Evolutionary conservation across 2,113 vertebrate species (phyloP).

Genomic region (Semnornis frantzii): DNA sequence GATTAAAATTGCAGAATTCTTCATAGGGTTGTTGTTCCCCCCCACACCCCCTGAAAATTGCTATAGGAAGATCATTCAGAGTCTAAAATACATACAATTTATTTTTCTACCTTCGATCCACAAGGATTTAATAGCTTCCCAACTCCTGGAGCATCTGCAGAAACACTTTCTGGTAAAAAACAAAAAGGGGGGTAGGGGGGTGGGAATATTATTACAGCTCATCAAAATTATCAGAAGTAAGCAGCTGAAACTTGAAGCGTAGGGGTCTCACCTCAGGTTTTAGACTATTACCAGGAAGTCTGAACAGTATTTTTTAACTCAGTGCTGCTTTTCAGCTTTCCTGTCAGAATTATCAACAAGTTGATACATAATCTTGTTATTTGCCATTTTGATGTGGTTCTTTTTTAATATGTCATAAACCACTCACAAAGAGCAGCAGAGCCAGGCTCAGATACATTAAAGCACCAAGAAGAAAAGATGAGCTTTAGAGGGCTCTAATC

Average conservation of each 20-base stretch:
- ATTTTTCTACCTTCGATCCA: slow-evolving; percentile 75
- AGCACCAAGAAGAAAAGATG: background rate
- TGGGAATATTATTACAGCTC: slow-evolving; percentile 40
- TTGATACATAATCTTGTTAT: slow-evolving; percentile 46
- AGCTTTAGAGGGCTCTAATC: too few relatives aligned
- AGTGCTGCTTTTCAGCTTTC: background rate
- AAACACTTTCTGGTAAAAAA: slow-evolving; percentile 32
- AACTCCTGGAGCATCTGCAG: slow-evolving; percentile 55
- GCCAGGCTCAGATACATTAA: background rate
- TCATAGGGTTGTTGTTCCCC: slow-evolving; percentile 59
- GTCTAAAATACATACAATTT: slow-evolving; percentile 77
- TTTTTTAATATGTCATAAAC: background rate
- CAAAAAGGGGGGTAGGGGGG: too few relatives aligned
- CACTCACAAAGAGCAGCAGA: background rate
- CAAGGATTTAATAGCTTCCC: slow-evolving; percentile 73
- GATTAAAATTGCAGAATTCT: slow-evolving; percentile 82
- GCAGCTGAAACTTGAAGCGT: background rate
- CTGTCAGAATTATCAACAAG: slow-evolving; percentile 73
- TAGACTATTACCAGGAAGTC: slow-evolving; percentile 27
- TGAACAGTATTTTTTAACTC: background rate
- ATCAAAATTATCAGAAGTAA: slow-evolving; percentile 65
- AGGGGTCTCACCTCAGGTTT: slow-evolving; percentile 3
- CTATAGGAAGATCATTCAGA: slow-evolving; percentile 76
- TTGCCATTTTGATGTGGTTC: background rate
- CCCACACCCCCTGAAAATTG: slow-evolving; percentile 40